Evolutionary conservation across 2,888 invertebrate species (phyloP).

Genomic region (Baccha elongata): DNA sequence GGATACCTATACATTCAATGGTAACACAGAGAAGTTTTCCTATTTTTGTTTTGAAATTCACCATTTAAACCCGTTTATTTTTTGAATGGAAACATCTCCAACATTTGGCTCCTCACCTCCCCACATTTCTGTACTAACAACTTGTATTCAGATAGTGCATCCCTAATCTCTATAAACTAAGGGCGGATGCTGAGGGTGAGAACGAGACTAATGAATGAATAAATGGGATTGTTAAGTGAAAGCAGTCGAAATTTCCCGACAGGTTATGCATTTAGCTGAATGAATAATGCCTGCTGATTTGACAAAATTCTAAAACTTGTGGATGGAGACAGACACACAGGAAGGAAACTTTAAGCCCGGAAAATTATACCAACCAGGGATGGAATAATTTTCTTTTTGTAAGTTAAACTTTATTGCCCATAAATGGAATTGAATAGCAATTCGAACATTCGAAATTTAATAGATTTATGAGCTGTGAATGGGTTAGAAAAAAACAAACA

Average conservation of each 20-base stretch:
- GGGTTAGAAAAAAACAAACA: constrained; percentile 15
- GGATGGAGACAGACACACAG: constrained; percentile 33
- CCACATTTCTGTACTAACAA: too few species aligned
- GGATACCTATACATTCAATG: constrained; percentile 55
- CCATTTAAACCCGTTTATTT: constrained; percentile 6
- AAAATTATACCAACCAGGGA: constrained; percentile 29
- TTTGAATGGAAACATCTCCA: constrained; percentile 17
- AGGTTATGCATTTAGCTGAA: constrained; percentile 56
- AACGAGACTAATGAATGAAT: constrained; percentile 65
- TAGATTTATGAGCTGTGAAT: constrained; percentile 66
- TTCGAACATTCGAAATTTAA: constrained; percentile 44
- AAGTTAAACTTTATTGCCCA: constrained; percentile 56
- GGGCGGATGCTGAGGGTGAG: neutral
- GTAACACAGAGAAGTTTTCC: constrained; percentile 29
- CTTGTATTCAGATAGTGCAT: too few species aligned
- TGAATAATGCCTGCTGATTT: constrained; percentile 69
- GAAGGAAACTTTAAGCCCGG: constrained; percentile 25
- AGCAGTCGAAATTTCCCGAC: constrained; percentile 65
- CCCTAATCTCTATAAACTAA: constrained; percentile 3
- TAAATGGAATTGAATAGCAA: constrained; percentile 55
- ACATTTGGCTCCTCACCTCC: constrained; percentile 20
- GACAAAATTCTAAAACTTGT: constrained; percentile 51
- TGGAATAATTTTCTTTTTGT: constrained; percentile 16
- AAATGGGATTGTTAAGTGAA: constrained; percentile 69
- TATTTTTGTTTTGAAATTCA: constrained; percentile 27